Conservation (phyloP, 2,113 vertebrate species). For the Thamnophis sirtalis region DNA sequence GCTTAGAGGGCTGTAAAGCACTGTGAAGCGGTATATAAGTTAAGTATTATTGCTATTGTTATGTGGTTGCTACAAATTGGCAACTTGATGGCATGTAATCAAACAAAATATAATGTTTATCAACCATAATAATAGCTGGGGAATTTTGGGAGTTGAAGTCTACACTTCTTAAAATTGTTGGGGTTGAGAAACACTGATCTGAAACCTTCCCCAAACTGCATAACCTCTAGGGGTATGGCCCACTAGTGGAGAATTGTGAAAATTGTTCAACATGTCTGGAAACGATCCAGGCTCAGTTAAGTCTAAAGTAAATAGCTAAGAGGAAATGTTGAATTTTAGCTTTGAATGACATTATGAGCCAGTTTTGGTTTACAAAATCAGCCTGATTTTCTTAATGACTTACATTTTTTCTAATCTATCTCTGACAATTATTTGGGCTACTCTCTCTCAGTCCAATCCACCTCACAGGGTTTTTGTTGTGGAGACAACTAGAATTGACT, state of each 20-base stretch:
- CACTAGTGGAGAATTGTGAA: not conserved
- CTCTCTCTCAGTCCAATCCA: no score
- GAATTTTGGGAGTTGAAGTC: not conserved
- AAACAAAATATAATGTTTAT: not conserved
- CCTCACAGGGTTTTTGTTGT: no score
- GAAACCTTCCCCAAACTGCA: not conserved
- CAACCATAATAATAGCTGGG: not conserved
- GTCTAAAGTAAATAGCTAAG: not conserved
- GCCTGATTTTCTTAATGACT: not conserved
- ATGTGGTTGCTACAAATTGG: not conserved
- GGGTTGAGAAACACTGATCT: not conserved
- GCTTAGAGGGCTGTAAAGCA: no score
- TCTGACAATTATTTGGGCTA: not conserved
- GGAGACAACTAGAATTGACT: not conserved
- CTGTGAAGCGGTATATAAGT: no score
- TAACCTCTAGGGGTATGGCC: not conserved
- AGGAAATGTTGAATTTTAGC: not conserved
- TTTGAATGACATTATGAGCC: not conserved
- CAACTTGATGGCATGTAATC: not conserved
- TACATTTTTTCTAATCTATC: not conserved
- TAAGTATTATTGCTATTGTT: no score
- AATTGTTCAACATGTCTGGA: not conserved
- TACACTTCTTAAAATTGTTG: not conserved
- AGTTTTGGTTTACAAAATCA: not conserved
- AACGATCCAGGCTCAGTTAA: not conserved